Conservation (phyloP, 2,797 vertebrate species). For the Pangasius mekongensis region DNA sequence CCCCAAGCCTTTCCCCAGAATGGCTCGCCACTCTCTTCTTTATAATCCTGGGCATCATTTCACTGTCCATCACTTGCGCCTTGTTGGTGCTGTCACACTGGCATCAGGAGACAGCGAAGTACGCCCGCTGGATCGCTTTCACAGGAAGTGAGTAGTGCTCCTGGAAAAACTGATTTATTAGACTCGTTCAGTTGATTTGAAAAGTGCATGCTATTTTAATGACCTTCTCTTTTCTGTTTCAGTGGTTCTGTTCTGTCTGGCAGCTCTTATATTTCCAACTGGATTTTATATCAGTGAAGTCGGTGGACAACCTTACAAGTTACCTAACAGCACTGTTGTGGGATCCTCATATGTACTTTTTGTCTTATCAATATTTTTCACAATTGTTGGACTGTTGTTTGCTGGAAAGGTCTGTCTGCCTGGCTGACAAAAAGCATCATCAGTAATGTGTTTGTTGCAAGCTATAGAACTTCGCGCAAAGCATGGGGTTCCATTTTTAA, state of each 20-base stretch:
- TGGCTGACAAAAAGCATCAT: slow-evolving; percentile 72
- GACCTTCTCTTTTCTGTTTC: slow-evolving; percentile 60
- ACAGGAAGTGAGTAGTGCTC: slow-evolving; percentile 85
- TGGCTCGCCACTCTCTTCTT: slow-evolving; percentile 99
- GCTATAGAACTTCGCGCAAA: not conserved
- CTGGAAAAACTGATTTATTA: not conserved
- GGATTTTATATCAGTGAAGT: slow-evolving; percentile 99
- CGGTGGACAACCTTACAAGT: slow-evolving; percentile 97
- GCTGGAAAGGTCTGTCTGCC: slow-evolving; percentile 91
- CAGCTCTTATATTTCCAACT: slow-evolving; percentile 98
- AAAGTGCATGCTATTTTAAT: not conserved
- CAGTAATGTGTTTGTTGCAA: not conserved
- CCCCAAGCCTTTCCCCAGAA: slow-evolving; percentile 94
- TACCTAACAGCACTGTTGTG: slow-evolving; percentile 98
- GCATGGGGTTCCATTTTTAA: not conserved
- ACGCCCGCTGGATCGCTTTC: slow-evolving; percentile 96
- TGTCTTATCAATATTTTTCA: slow-evolving; percentile 93
- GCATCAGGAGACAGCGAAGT: slow-evolving; percentile 96
- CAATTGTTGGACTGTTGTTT: slow-evolving; percentile 90
- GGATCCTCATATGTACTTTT: slow-evolving; percentile 99
- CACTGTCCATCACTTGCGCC: slow-evolving; percentile 95
- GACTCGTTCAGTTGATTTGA: not conserved
- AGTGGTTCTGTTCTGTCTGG: slow-evolving; percentile 99
- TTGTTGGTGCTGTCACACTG: slow-evolving; percentile 97
- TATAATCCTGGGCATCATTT: slow-evolving; percentile 99